Percentiles rank a stretch among this genome's conserved stretches.
Evolutionary conservation across 1,140 invertebrate species (phyloP).

Genomic region (Samia ricini): DNA sequence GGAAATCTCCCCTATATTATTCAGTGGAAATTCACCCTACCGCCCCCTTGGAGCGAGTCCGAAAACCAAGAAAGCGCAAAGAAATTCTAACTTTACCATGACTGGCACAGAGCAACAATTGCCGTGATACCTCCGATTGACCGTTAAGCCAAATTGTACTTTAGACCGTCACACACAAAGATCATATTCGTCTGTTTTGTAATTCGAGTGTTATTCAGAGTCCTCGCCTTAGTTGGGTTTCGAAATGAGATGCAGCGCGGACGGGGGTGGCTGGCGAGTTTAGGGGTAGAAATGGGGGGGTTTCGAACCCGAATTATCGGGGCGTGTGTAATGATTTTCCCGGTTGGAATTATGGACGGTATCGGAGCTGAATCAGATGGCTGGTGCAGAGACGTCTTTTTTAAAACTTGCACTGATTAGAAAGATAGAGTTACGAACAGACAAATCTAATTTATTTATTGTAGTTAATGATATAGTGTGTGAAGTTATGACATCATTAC

Average conservation of each 20-base stretch:
- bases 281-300: conserved; percentile 32
- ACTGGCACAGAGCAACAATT: conserved; percentile 58
- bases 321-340: conserved; percentile 77
- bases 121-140: conserved; percentile 25
- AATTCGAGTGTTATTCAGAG: conserved; percentile 34
- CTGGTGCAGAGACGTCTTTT: conserved; percentile 61
- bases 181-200: conserved; percentile 39
- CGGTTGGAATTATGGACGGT: conserved; percentile 68
- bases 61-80: conserved; percentile 47
- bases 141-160: conserved; percentile 31
- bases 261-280: conserved; percentile 12
- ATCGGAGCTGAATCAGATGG: conserved; percentile 58
- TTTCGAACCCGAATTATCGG: conserved; percentile 74
- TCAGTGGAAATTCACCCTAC: conserved; percentile 48
- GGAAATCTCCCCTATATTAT: conserved; percentile 73
- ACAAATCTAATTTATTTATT: conserved; percentile 2
- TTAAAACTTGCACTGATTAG: conserved; percentile 44
- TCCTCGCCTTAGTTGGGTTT: conserved; percentile 60
- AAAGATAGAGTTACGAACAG: conserved; percentile 10
- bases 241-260: conserved; percentile 75
- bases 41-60: conserved; percentile 30
- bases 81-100: conserved; percentile 65
- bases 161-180: conserved; percentile 37
- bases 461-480: neutral
- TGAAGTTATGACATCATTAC: too few species aligned